A percentile compares a stretch with the other conserved stretches of the same genome.
These are phyloP conservation scores for Perithous albicinctus DNA, from an alignment of 2,888 invertebrate genomes.

Conservation along the genomic window DNA sequence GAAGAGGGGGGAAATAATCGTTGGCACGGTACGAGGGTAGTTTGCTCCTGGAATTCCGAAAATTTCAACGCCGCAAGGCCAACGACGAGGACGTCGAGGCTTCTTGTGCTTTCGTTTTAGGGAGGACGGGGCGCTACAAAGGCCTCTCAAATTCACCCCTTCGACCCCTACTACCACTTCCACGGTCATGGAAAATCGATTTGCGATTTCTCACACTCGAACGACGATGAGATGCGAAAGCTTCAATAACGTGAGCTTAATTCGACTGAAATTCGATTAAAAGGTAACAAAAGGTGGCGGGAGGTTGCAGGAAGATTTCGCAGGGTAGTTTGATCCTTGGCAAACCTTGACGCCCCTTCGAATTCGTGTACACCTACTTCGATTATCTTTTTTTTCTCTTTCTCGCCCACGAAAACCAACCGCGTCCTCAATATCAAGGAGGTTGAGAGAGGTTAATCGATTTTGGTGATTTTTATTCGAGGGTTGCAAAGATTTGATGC, in stretches of 20 bases:
- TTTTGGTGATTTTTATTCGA: slow-evolving; percentile 1
- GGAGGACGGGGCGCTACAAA: not conserved
- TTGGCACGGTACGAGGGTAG: slow-evolving; percentile 35
- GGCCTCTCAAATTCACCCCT: not conserved
- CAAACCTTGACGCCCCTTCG: not conserved
- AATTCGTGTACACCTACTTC: slow-evolving; percentile 5
- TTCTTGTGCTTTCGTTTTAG: slow-evolving; percentile 7
- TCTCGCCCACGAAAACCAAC: not conserved
- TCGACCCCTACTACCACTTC: not conserved
- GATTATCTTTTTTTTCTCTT: not conserved
- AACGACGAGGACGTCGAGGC: not conserved
- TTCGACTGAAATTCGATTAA: slow-evolving; percentile 47
- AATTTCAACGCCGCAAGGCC: slow-evolving; percentile 21
- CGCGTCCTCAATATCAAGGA: not conserved
- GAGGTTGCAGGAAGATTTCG: not conserved
- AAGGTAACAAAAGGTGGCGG: slow-evolving; percentile 44
- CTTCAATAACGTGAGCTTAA: slow-evolving; percentile 32
- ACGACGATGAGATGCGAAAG: slow-evolving; percentile 1
- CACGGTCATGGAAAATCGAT: slow-evolving; percentile 26
- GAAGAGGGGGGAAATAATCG: slow-evolving; percentile 26
- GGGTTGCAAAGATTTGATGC: not conserved
- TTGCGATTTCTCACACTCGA: slow-evolving; percentile 31
- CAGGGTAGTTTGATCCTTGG: slow-evolving; percentile 25
- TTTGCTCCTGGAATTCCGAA: slow-evolving; percentile 25
- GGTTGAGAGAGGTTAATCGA: slow-evolving; percentile 4